These are phyloP conservation scores for Phortica okadai DNA, from an alignment of 2,888 invertebrate genomes.

Conservation along the genomic window DNA sequence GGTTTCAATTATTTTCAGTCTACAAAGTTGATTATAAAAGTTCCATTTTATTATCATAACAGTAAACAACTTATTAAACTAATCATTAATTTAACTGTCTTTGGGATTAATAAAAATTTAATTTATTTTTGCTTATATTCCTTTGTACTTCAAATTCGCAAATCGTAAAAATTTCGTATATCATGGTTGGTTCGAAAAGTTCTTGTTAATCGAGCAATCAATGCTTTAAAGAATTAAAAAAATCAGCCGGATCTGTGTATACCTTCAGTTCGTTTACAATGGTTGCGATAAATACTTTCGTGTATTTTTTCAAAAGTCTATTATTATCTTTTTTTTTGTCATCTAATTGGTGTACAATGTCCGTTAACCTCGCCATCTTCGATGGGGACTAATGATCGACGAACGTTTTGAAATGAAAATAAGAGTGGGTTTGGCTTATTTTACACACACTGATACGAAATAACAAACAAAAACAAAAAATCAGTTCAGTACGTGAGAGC, in stretches of 20 bases:
- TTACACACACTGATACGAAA: background rate
- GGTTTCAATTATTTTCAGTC: too few species aligned
- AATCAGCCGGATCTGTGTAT: conserved; percentile 6
- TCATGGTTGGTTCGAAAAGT: background rate
- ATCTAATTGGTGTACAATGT: conserved; percentile 37
- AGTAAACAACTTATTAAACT: too few species aligned
- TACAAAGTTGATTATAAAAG: too few species aligned
- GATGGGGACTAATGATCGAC: conserved; percentile 36
- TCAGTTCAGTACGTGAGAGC: conserved; percentile 8
- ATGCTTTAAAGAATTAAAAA: too few species aligned
- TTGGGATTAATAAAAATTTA: too few species aligned
- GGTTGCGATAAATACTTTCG: background rate
- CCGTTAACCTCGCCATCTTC: conserved; percentile 40
- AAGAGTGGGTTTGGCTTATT: conserved; percentile 59
- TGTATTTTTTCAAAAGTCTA: background rate
- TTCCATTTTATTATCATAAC: too few species aligned
- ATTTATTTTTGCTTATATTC: too few species aligned
- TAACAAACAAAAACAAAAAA: background rate
- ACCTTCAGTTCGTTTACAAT: background rate
- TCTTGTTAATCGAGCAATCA: background rate
- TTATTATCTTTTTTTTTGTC: conserved; percentile 19
- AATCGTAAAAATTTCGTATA: too few species aligned
- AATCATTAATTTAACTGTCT: too few species aligned
- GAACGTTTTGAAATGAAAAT: conserved; percentile 58
- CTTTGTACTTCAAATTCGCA: too few species aligned